phyloP scores from a whole-genome alignment of 2,888 invertebrate species.

The Polymixis lichenea region DNA sequence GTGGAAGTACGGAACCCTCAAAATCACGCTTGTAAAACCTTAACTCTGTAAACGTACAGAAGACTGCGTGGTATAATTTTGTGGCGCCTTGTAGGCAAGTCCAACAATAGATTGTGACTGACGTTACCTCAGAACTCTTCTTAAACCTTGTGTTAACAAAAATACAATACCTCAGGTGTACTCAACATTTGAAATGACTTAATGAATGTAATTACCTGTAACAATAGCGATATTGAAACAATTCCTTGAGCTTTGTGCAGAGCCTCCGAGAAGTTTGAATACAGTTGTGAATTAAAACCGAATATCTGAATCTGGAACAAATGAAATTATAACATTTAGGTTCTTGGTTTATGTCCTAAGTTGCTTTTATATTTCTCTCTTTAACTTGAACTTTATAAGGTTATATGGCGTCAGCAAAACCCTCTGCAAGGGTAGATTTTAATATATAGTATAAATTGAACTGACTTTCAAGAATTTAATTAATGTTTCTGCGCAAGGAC shows the following conservation, averaged over 20 bases:
- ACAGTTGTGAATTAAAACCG: constrained; percentile 99
- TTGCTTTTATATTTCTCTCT: not conserved
- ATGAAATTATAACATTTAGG: constrained; percentile 51
- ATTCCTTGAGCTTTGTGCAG: constrained; percentile 98
- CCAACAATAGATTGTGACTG: too few species aligned
- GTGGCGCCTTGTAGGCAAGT: not conserved
- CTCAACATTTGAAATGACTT: constrained; percentile 16
- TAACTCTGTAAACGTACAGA: not conserved
- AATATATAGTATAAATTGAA: too few species aligned
- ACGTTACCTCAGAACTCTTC: not conserved
- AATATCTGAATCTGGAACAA: constrained; percentile 98
- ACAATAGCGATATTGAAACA: constrained; percentile 97
- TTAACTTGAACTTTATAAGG: not conserved
- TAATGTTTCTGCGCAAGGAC: too few species aligned
- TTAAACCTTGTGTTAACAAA: constrained; percentile 1
- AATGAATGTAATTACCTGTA: constrained; percentile 93
- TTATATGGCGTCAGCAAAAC: not conserved
- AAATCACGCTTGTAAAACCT: too few species aligned
- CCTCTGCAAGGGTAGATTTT: not conserved
- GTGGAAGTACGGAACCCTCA: too few species aligned
- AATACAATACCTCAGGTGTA: constrained; percentile 30
- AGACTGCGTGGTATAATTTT: not conserved
- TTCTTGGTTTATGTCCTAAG: constrained; percentile 38
- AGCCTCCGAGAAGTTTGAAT: constrained; percentile 98
- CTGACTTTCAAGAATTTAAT: not conserved